Conservation (phyloP, 64 coral and sea anemone genomes). For the Trachythela sp. region DNA sequence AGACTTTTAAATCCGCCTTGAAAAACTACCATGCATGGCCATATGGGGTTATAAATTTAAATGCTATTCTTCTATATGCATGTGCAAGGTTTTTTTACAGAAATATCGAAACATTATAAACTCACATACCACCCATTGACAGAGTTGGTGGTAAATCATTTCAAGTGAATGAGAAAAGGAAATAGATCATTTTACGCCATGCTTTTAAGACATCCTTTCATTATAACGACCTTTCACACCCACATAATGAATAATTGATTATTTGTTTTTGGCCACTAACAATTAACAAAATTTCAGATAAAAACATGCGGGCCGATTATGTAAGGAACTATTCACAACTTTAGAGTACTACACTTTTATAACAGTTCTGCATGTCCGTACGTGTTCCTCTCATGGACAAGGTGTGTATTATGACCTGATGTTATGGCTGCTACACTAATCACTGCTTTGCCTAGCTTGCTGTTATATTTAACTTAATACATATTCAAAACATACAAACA, state of each 20-base stretch:
- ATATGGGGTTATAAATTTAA: no score
- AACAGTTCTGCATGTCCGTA: no score
- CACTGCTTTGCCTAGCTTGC: not conserved
- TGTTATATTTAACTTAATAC: not conserved
- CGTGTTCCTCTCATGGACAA: not conserved
- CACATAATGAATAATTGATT: not conserved
- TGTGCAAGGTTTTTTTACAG: no score
- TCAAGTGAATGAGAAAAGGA: not conserved
- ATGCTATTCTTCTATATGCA: no score
- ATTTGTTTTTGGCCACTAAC: not conserved
- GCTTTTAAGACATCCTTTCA: not conserved
- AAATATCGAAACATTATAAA: not conserved
- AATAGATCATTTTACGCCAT: not conserved
- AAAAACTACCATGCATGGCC: no score
- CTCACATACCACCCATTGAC: not conserved
- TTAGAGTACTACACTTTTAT: no score
- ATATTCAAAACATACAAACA: not conserved
- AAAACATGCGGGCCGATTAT: not conserved
- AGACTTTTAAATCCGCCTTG: no score
- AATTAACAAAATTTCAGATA: not conserved
- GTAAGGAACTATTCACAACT: no score
- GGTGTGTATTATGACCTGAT: not conserved
- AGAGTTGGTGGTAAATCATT: not conserved
- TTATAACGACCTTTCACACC: not conserved
- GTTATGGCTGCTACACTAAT: not conserved